Evolutionary conservation across 1,140 invertebrate genomes (phyloP), one percentile per base, ranked within the genome.

Genomic region (Apis dorsata): DNA sequence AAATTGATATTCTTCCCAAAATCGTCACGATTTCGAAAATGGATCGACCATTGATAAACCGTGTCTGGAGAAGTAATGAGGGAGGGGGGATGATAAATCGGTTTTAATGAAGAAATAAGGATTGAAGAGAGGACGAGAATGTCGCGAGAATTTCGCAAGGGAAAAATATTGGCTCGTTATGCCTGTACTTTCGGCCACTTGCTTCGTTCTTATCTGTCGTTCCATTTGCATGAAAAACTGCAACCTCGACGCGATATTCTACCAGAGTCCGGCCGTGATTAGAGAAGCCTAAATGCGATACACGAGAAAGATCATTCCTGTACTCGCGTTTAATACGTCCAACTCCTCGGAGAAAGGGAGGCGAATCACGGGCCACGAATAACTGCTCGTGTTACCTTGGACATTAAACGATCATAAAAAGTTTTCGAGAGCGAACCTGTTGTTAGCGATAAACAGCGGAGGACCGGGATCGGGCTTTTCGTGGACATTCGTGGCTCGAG

Each of bases 181-280:
- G 28, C 59, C 24, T 60, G 65, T 57, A 63, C 76, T 83, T 80
- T 75, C 59, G 78, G 44, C 55, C 82, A 86, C 60, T 80, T 80
- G 62, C 62, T 69, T 59, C 57, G 57, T 51, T 24, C 24, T 87
- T 87, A 87, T 87, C 85, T 69, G 70, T 51, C 70, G 74, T 66
- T 70, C 69, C 85, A 81, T 87, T 84, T 81, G 69, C 68, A 75
- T 73, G 73, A 84, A 77, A 76, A 78, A 74, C 72, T 74, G 78
- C 79, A 60, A 78, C 55, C 74, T 62, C 28, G 44, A 9, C 10
- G 71, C 49, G 76, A 51, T 76, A 78, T 60, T 71, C 74, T 34
- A 11, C 49, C 15, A 19, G 8, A 10, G 11, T 34, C 51, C 28
- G 8, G 63, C n/a, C 17, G 59, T 59, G 81, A 86, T 86, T 84